Evolutionary conservation across 2,888 invertebrate genomes (phyloP).

Genomic region (Nomada lathburiana): DNA sequence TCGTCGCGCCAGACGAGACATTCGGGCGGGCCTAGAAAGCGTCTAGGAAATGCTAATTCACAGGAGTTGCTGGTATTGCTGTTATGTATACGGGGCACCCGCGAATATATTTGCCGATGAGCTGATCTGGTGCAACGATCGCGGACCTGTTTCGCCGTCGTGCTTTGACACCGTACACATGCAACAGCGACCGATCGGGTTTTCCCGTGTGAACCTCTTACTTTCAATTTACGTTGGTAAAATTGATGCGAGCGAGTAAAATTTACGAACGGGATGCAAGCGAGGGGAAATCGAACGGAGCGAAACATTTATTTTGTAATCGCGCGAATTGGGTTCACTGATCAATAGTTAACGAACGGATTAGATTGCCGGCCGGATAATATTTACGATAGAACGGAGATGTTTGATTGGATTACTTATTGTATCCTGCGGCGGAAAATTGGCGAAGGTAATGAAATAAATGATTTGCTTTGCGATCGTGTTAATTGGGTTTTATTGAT

Average conservation of each 20-base stretch:
- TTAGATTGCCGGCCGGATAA: background rate
- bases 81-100: slow-evolving; percentile 17
- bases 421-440: background rate
- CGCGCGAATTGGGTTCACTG: background rate
- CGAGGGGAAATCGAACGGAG: background rate
- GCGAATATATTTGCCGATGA: slow-evolving; percentile 22
- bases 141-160: background rate
- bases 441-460: background rate
- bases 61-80: slow-evolving; percentile 30
- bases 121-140: slow-evolving; percentile 17
- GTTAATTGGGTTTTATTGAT: background rate
- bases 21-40: slow-evolving; percentile 71
- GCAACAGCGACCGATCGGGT: too few relatives aligned
- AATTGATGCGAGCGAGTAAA: background rate
- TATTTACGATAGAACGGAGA: background rate
- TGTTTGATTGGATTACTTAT: background rate
- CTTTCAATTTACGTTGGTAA: background rate
- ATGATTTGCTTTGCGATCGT: background rate
- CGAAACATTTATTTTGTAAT: background rate
- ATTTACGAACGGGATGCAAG: background rate
- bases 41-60: slow-evolving; percentile 69
- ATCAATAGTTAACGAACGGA: background rate
- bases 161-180: background rate
- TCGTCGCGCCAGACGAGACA: slow-evolving; percentile 72
- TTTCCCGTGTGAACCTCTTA: background rate